Evolutionary conservation across 2,797 vertebrate species (phyloP), one percentile per base, ranked within the genome.

Genomic region (Carapus acus): DNA sequence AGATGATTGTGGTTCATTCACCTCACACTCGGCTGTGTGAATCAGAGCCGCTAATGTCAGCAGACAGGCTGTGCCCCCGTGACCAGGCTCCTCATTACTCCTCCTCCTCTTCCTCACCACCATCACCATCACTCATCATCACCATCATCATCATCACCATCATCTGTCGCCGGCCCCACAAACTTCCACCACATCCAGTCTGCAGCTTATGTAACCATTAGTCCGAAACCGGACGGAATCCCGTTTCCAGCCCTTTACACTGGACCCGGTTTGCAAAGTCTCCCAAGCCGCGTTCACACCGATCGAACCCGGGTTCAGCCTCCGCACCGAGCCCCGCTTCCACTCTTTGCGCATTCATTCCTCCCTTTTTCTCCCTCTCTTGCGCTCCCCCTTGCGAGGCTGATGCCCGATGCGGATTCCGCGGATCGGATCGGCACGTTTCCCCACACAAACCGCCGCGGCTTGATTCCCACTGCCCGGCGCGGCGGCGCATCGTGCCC

Each of bases 201-300:
- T 54, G 72, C 65, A 2, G 48, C 54, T 83, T 85, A 83, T 74
- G 75, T 83, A 86, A 86, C 74, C 73, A 41, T 71, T 76, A 76
- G 69, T 74, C 77, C 56, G 67, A 67, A 50, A 73, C 51, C 65
- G 69, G 24, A 59, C 22, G 62, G 49, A 71, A 65, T 39, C 16
- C 13, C 19, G 7, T 0, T 3, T 8, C 38, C 44, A 54, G 67
- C n/a, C n/a, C n/a, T n/a, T n/a, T n/a, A n/a, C n/a, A n/a, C n/a
- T n/a, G n/a, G n/a, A n/a, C n/a, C n/a, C n/a, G n/a, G n/a, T n/a
- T n/a, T n/a, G n/a, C n/a, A n/a, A n/a, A n/a, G n/a, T n/a, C n/a
- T n/a, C n/a, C n/a, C n/a, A n/a, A n/a, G n/a, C n/a, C n/a, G n/a
- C n/a, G n/a, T n/a, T n/a, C n/a, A n/a, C n/a, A n/a, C n/a, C n/a